These are phyloP conservation scores for Rhysida immarginata DNA, from an alignment of 1,140 invertebrate genomes.

Conservation along the genomic window DNA sequence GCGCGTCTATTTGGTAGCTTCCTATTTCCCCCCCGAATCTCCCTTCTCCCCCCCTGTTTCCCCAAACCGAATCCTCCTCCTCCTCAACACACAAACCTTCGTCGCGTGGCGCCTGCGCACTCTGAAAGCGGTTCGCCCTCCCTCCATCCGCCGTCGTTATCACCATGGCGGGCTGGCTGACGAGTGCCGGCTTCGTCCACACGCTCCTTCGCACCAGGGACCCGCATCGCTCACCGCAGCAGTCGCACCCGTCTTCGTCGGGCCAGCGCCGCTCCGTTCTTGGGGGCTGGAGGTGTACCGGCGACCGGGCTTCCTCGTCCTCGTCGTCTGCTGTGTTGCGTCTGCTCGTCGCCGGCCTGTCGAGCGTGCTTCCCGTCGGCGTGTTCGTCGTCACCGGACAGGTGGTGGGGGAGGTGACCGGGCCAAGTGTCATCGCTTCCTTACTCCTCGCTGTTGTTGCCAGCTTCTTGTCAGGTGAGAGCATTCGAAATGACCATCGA, in stretches of 20 bases:
- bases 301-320: background rate
- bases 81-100: too few relatives aligned
- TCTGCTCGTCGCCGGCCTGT: background rate
- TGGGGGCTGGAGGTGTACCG: background rate
- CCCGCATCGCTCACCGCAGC: background rate
- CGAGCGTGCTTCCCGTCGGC: background rate
- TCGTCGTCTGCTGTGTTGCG: background rate
- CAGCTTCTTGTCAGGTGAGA: constrained; percentile 22
- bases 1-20: too few relatives aligned
- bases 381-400: constrained; percentile 18
- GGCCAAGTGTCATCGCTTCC: constrained; percentile 29
- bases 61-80: too few relatives aligned
- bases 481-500: background rate
- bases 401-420: constrained; percentile 27
- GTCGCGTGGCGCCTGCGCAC: background rate
- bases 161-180: background rate
- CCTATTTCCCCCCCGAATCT: too few relatives aligned
- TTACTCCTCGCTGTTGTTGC: constrained; percentile 29
- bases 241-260: too few relatives aligned
- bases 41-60: too few relatives aligned
- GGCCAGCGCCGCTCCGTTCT: too few relatives aligned
- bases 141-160: background rate
- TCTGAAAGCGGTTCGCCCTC: background rate
- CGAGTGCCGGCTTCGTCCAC: background rate
- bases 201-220: background rate